Percentiles rank a stretch among this genome's conserved stretches.
phyloP scores from a whole-genome alignment of 2,888 invertebrate genomes.

The Slavum lentiscoides region DNA sequence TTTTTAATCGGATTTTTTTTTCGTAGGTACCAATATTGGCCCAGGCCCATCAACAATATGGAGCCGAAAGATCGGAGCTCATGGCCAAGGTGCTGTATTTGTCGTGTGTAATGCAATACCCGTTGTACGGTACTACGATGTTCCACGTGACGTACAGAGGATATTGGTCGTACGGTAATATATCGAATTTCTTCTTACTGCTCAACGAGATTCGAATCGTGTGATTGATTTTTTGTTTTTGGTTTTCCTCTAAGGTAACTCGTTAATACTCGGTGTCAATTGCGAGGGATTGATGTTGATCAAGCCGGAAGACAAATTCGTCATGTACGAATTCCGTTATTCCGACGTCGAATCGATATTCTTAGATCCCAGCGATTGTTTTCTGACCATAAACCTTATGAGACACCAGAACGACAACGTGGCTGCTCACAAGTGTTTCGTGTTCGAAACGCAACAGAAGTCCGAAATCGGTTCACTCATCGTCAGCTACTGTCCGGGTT shows the following conservation, averaged over 20 bases:
- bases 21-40: constrained; percentile 76
- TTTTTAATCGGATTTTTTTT: not conserved
- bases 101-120: constrained; percentile 95
- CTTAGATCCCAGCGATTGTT: constrained; percentile 88
- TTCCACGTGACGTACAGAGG: constrained; percentile 90
- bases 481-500: constrained; percentile 84
- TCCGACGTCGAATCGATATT: constrained; percentile 87
- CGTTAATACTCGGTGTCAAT: constrained; percentile 79
- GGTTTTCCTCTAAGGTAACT: constrained; percentile 59
- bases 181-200: constrained; percentile 56
- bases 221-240: not conserved
- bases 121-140: constrained; percentile 83
- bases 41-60: constrained; percentile 87
- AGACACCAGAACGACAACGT: constrained; percentile 69
- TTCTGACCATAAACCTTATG: constrained; percentile 85
- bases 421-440: constrained; percentile 75
- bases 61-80: constrained; percentile 86
- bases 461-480: constrained; percentile 90
- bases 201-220: not conserved
- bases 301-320: constrained; percentile 87
- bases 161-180: constrained; percentile 83
- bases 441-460: constrained; percentile 87
- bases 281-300: constrained; percentile 89
- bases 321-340: constrained; percentile 88
- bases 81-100: constrained; percentile 91